These are phyloP conservation scores for Lasioglossum morio DNA, from an alignment of 2,888 invertebrate species.

Conservation along the genomic window DNA sequence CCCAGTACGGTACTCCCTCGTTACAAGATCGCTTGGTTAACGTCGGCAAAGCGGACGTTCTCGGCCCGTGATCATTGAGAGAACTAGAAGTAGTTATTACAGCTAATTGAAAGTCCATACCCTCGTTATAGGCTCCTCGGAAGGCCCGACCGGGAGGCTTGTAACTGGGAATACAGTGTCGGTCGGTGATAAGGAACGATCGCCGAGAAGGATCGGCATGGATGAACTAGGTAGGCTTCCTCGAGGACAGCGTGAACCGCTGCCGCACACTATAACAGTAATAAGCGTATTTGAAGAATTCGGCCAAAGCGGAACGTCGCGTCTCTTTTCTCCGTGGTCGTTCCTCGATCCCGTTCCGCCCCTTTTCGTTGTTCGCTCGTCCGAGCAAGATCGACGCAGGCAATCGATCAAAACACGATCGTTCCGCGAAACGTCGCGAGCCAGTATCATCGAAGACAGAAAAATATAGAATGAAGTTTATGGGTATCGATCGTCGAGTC, in stretches of 20 bases:
- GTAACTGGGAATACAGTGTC: neutral
- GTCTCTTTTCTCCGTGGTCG: slow-evolving; percentile 20
- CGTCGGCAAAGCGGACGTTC: neutral
- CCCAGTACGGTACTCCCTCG: neutral
- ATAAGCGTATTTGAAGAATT: slow-evolving; percentile 69
- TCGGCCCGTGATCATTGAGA: neutral
- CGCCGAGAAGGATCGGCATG: neutral
- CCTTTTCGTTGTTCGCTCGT: neutral
- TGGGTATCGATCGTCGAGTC: slow-evolving; percentile 49
- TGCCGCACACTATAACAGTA: slow-evolving; percentile 50
- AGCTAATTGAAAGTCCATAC: neutral
- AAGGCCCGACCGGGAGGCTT: neutral
- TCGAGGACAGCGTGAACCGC: neutral
- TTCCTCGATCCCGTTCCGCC: slow-evolving; percentile 2
- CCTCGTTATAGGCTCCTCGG: neutral
- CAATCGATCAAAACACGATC: neutral
- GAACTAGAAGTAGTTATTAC: neutral
- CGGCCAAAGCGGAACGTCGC: slow-evolving; percentile 49
- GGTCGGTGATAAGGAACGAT: neutral
- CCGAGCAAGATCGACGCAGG: slow-evolving; percentile 29
- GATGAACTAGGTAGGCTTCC: slow-evolving; percentile 20
- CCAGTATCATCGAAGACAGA: slow-evolving; percentile 37
- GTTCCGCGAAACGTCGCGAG: slow-evolving; percentile 38
- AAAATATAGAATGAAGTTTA: slow-evolving; percentile 44
- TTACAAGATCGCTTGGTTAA: neutral